Evolutionary conservation across 2,113 vertebrate genomes (phyloP).

Genomic region (Myotis brandtii): DNA sequence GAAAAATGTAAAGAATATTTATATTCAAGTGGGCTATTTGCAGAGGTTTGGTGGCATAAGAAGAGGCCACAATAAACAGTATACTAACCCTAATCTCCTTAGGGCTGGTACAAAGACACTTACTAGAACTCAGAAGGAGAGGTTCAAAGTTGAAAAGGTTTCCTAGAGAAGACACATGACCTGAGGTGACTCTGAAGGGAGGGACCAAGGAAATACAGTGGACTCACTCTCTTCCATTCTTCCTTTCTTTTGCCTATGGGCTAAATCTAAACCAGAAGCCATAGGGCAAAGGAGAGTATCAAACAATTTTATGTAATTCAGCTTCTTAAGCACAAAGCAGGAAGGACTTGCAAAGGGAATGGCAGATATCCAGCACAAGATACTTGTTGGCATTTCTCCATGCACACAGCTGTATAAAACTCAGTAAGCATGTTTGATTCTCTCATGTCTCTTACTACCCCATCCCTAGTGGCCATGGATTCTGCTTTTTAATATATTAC

Average conservation of each 20-base stretch:
- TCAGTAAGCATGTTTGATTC: neutral
- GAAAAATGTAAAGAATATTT: neutral
- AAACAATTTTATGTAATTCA: neutral
- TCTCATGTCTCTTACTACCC: neutral
- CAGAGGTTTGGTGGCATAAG: neutral
- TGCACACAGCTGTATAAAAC: neutral
- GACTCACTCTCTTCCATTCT: neutral
- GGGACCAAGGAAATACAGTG: neutral
- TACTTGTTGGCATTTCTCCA: neutral
- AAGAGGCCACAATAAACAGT: neutral
- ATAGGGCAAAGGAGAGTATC: neutral
- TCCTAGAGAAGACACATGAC: neutral
- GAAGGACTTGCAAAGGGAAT: neutral
- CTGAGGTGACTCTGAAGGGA: neutral
- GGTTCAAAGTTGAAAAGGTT: neutral
- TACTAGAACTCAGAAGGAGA: neutral
- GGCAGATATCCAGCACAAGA: neutral
- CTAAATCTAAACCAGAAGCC: neutral
- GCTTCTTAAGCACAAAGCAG: neutral
- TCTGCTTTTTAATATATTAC: neutral
- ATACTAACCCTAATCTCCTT: neutral
- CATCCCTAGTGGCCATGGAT: neutral
- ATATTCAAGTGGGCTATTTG: neutral
- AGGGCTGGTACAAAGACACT: neutral
- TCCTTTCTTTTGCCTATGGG: neutral